Evolutionary conservation across 2,888 invertebrate genomes (phyloP), one percentile per base, ranked within the genome.

Genomic region (Protodeltote pygarga): DNA sequence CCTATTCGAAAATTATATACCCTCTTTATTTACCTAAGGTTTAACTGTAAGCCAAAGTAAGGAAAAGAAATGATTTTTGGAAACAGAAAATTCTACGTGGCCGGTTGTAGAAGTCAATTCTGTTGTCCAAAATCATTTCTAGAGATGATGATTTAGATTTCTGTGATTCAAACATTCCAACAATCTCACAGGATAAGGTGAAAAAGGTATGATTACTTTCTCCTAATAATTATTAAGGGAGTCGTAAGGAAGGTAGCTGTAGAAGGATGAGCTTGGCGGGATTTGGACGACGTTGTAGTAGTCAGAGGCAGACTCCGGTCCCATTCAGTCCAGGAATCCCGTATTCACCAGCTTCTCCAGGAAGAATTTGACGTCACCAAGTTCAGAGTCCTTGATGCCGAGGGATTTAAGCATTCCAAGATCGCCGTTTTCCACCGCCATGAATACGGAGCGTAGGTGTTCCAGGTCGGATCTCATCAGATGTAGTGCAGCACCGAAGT

Each of bases 321-420:
- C 93, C 93, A 94, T 94, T 96, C 96, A 98, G 93, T 98, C 98
- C 89, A 98, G 95, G 93, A 98, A 98, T 71, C 98, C 98, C 66
- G 98, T 98, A 89, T 97, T 97, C 50, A 98, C 97, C 77, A 98
- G 94, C 89, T 98, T 98, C 93, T 98, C 98, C 77, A 98, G 94
- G 94, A 98, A 98, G 93, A 98, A 98, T 84, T 98, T 98, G 42
- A 98, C 98, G 81, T 98, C 98, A 10, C 98, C 98, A 60, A 98
- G 93, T 83, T 98, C 98, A 0, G 97, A 98, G 86, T 98, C 98
- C 89, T 98, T 98, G 87, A 98, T 98, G 65, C 98, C 98, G 57
- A 98, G 93, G 6, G 97, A 97, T 81, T 98, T 98, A 50, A 98
- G 93, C 96, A 98, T 97, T 50, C 98, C 97, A 53, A 98, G 93